Evolutionary conservation across 2,888 invertebrate genomes (phyloP).

Genomic region (Drosophila neotestacea): DNA sequence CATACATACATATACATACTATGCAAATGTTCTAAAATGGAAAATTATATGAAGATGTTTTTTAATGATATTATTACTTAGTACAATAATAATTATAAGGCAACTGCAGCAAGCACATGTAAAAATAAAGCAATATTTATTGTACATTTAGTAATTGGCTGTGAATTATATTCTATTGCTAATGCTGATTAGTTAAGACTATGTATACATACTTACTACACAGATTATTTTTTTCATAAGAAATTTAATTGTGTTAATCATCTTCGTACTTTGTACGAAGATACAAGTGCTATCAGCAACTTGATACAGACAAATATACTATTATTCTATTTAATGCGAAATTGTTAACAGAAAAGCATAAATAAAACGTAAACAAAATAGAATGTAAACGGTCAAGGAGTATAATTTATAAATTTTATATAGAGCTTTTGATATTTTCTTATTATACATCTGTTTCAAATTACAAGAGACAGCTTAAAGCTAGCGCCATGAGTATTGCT

Average conservation of each 20-base stretch:
- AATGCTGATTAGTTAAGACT: slow-evolving; percentile 22
- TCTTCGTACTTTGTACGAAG: slow-evolving; percentile 19
- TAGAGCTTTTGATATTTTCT: neutral
- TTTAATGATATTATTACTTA: slow-evolving; percentile 29
- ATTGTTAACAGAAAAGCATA: slow-evolving; percentile 18
- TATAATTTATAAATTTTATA: slow-evolving; percentile 22
- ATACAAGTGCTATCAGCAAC: slow-evolving; percentile 50
- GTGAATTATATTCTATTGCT: slow-evolving; percentile 54
- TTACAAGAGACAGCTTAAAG: no score
- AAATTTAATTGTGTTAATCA: slow-evolving; percentile 1
- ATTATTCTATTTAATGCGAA: slow-evolving; percentile 10
- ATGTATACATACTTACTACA: slow-evolving; percentile 1
- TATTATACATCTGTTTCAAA: neutral
- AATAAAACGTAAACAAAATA: slow-evolving; percentile 32
- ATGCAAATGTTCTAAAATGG: neutral
- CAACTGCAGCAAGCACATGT: slow-evolving; percentile 48
- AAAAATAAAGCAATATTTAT: slow-evolving; percentile 44
- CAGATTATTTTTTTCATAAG: neutral
- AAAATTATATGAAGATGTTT: neutral
- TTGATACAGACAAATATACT: slow-evolving; percentile 17
- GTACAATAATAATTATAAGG: slow-evolving; percentile 64
- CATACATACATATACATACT: neutral
- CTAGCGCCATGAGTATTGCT: no score
- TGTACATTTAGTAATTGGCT: slow-evolving; percentile 69
- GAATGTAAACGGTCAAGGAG: slow-evolving; percentile 24